Conservation (phyloP, 2,113 vertebrate species). For the Hippolais icterina region DNA sequence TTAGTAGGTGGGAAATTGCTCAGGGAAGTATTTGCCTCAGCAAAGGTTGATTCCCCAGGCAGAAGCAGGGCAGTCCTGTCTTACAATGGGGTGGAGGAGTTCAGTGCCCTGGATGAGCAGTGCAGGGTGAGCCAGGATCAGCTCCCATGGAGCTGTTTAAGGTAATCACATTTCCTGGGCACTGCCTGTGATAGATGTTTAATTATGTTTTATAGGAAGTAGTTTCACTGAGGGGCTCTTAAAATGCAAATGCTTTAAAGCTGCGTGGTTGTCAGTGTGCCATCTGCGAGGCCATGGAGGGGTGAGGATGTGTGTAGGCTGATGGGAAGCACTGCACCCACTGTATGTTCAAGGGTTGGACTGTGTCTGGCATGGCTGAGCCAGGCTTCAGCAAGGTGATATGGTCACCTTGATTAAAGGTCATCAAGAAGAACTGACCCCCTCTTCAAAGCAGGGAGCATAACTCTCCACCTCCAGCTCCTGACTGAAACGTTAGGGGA, state of each 20-base stretch:
- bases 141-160: not conserved
- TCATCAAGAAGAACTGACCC: not conserved
- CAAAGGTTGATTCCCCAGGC: not conserved
- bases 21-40: not conserved
- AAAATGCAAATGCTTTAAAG: not conserved
- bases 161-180: not conserved
- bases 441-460: not conserved
- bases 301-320: not conserved
- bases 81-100: not conserved
- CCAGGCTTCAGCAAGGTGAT: not conserved
- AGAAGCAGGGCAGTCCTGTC: not conserved
- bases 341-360: not conserved
- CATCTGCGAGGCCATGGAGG: fast-evolving
- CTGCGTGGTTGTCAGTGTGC: not conserved
- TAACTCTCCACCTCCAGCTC: not conserved
- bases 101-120: not conserved
- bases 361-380: not conserved
- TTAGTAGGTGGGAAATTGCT: not conserved
- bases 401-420: not conserved
- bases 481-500: not conserved
- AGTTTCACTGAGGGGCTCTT: not conserved
- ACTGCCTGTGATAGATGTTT: not conserved
- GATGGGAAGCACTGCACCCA: not conserved
- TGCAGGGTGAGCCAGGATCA: not conserved
- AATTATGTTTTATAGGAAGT: not conserved